Conservation (phyloP, 2,113 vertebrate genomes). For the Jacana jacana region DNA sequence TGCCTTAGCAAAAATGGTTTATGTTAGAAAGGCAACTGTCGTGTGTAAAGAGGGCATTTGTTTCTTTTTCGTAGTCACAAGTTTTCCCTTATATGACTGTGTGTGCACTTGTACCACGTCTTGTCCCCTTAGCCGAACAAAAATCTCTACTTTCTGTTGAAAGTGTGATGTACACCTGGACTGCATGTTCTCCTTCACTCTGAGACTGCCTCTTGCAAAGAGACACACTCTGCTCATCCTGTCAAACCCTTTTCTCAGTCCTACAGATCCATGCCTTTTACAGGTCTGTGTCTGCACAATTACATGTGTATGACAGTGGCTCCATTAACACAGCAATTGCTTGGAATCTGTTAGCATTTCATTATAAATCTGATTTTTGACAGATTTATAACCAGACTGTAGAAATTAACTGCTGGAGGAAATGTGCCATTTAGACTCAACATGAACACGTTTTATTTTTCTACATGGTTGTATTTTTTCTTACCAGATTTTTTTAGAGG, state of each 20-base stretch:
- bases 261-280: neutral
- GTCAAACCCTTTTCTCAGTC: neutral
- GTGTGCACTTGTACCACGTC: neutral
- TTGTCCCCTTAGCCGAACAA: neutral
- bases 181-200: neutral
- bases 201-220: neutral
- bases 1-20: neutral
- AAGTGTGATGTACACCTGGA: neutral
- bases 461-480: neutral
- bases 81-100: neutral
- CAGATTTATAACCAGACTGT: slow-evolving; percentile 45
- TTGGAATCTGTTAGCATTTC: slow-evolving; percentile 20
- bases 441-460: slow-evolving; percentile 36
- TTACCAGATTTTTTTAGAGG: neutral
- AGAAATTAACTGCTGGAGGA: slow-evolving; percentile 37
- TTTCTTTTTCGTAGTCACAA: neutral
- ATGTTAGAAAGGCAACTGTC: neutral
- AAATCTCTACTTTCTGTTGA: neutral
- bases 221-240: neutral
- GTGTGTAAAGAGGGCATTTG: rapidly evolving
- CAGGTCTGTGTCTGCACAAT: neutral
- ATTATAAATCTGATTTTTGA: slow-evolving; percentile 47
- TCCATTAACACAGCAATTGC: slow-evolving; percentile 15
- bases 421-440: slow-evolving; percentile 36
- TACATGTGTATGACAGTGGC: neutral